Percentiles rank a stretch among this genome's conserved stretches.
Evolutionary conservation across 2,888 invertebrate genomes (phyloP).

Genomic region (Scrobipalpa atriplicella): DNA sequence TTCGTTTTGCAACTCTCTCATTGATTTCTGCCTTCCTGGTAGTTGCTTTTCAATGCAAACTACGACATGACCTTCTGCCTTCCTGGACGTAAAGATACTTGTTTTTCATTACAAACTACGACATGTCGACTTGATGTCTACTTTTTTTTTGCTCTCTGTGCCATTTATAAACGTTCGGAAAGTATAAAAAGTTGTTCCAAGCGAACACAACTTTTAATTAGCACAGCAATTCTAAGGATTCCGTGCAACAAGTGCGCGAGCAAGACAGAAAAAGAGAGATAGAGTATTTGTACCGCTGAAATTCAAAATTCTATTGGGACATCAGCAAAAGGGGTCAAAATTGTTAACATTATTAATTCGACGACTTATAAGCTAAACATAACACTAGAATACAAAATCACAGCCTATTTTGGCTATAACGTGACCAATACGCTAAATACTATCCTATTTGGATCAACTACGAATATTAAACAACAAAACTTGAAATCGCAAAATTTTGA

Average conservation of each 20-base stretch:
- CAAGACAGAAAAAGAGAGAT: neutral
- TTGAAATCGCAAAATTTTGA: neutral
- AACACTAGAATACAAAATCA: constrained; percentile 46
- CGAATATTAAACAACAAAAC: neutral
- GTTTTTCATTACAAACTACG: too few relatives aligned
- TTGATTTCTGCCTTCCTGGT: too few relatives aligned
- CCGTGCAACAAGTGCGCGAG: neutral
- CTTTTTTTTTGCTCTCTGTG: neutral
- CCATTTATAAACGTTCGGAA: neutral
- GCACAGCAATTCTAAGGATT: neutral
- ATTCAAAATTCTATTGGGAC: neutral
- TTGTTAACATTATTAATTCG: neutral
- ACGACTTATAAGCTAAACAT: constrained; percentile 19
- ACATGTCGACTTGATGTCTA: neutral
- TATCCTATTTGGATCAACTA: constrained; percentile 28
- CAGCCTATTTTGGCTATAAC: constrained; percentile 60
- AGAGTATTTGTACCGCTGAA: neutral
- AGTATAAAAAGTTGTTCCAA: neutral
- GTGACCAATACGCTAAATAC: constrained; percentile 26
- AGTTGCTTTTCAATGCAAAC: too few relatives aligned
- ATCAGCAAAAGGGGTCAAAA: constrained; percentile 13
- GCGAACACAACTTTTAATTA: neutral
- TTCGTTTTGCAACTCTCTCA: too few relatives aligned
- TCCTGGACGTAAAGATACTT: too few relatives aligned
- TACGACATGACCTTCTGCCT: too few relatives aligned